phyloP scores from a whole-genome alignment of 2,113 vertebrate species.

The Gopherus evgoodei region DNA sequence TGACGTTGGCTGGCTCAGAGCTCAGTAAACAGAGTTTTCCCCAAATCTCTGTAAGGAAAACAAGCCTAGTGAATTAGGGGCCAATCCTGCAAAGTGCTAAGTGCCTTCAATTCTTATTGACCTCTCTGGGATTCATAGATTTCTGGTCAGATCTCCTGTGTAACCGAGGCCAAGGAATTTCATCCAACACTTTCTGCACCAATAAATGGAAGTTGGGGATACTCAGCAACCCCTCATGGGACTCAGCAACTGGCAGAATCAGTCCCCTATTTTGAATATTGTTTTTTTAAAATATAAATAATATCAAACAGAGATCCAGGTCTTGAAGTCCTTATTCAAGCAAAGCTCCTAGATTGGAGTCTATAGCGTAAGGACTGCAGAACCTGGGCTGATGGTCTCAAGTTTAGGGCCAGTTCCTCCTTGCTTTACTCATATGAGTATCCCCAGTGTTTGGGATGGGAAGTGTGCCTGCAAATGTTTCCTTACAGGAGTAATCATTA shows the following conservation, averaged over 20 bases:
- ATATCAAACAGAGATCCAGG: background rate
- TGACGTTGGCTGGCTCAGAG: conserved; percentile 71
- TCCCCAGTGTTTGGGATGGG: conserved; percentile 33
- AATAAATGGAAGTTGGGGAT: background rate
- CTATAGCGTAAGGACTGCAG: background rate
- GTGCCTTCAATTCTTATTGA: background rate
- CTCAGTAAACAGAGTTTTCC: conserved; percentile 50
- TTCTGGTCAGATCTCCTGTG: background rate
- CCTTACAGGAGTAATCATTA: conserved; percentile 5
- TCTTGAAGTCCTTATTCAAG: conserved; percentile 50
- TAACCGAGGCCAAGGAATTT: background rate
- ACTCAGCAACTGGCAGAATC: background rate
- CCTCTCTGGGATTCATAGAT: background rate
- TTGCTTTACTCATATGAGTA: conserved; percentile 22
- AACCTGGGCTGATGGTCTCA: background rate
- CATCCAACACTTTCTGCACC: background rate
- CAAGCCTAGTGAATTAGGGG: conserved; percentile 50
- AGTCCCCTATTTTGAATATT: background rate
- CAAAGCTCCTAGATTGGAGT: background rate
- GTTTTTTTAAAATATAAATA: background rate
- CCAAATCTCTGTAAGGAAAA: conserved; percentile 66
- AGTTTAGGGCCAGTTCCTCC: conserved; percentile 16
- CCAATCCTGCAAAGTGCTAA: conserved; percentile 36
- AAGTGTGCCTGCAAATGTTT: conserved; percentile 50
- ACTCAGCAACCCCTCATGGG: background rate